phyloP scores from a whole-genome alignment of 2,797 vertebrate species.

The Acrossocheilus wenchowensis region DNA sequence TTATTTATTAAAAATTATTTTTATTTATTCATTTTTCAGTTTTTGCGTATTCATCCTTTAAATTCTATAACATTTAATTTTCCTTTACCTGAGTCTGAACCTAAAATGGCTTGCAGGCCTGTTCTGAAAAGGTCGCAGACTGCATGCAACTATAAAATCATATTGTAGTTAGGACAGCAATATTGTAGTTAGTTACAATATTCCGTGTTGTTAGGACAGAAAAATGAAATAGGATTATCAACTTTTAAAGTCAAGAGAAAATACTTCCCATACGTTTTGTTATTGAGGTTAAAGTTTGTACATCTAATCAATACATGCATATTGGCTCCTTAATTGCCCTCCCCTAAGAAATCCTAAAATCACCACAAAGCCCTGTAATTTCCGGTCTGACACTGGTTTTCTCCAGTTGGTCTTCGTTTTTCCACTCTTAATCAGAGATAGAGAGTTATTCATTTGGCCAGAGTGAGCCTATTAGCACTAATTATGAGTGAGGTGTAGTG shows the following conservation, averaged over 20 bases:
- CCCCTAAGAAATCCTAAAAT: constrained; percentile 15
- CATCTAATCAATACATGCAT: not conserved
- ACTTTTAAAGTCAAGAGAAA: not conserved
- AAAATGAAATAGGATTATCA: not conserved
- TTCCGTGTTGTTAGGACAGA: not conserved
- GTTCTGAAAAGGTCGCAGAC: not conserved
- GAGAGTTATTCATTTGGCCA: constrained; percentile 47
- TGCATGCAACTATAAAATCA: not conserved
- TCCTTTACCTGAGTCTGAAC: not conserved
- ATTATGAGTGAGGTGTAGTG: constrained; percentile 53
- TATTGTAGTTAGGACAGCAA: not conserved
- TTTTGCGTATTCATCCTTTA: not conserved
- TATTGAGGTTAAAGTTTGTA: not conserved
- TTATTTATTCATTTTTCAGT: not conserved
- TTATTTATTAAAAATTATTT: not conserved
- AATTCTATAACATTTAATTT: not conserved
- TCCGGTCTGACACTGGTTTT: not conserved
- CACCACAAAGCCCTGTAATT: not conserved
- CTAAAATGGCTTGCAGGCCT: not conserved
- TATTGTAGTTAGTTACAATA: not conserved
- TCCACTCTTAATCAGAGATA: constrained; percentile 37
- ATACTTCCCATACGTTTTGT: not conserved
- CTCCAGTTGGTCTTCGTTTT: not conserved
- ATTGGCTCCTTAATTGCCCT: not conserved
- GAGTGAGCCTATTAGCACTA: constrained; percentile 64